phyloP scores from a whole-genome alignment of 2,113 vertebrate species.

The Chaetodon trifascialis region DNA sequence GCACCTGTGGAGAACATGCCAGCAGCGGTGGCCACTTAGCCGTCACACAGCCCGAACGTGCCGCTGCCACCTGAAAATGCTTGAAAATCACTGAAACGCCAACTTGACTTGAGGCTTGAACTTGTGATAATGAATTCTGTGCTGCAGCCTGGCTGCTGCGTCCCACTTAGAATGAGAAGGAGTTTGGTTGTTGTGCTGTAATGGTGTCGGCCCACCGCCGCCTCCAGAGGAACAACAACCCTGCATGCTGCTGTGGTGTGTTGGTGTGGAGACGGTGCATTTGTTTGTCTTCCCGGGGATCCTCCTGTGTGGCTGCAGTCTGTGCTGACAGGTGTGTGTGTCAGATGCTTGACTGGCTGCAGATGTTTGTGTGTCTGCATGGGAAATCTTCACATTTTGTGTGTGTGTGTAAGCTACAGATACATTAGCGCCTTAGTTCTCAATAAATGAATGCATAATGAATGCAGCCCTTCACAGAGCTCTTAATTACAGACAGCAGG shows the following conservation, averaged over 20 bases:
- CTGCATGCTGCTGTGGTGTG: not conserved
- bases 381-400: not conserved
- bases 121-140: not conserved
- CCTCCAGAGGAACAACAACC: not conserved
- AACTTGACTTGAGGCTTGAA: not conserved
- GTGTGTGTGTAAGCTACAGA: not conserved
- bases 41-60: not conserved
- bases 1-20: not conserved
- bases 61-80: not conserved
- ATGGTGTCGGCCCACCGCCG: conserved; percentile 7
- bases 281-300: conserved; percentile 23
- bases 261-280: not conserved
- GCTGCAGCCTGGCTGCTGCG: conserved; percentile 1
- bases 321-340: conserved; percentile 17
- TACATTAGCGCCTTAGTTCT: conserved; percentile 17
- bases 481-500: conserved; percentile 42
- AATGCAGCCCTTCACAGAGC: conserved; percentile 27
- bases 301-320: not conserved
- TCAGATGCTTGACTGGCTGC: conserved; percentile 14
- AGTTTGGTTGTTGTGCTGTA: conserved; percentile 13
- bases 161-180: conserved; percentile 27
- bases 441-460: conserved; percentile 41
- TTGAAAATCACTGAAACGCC: not conserved
- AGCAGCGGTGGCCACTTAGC: not conserved
- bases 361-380: conserved; percentile 9